Percentiles rank a stretch among this genome's conserved stretches.
Conservation (phyloP, 2,113 vertebrate genomes). For the Tetrax tetrax region DNA sequence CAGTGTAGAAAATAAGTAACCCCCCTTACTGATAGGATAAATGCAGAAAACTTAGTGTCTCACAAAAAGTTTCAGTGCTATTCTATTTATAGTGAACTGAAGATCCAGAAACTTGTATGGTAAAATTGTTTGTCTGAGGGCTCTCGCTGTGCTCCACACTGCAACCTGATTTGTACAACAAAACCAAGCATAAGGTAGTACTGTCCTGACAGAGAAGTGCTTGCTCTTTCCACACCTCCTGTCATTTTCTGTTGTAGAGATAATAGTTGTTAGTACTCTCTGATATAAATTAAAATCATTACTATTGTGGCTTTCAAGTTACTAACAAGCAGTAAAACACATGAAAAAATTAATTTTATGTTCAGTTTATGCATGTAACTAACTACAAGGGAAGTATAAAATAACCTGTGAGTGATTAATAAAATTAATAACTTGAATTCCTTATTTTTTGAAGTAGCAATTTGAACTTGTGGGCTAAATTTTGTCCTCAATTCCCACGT, state of each 20-base stretch:
- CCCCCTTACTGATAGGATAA: neutral
- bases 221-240: neutral
- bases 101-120: neutral
- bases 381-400: constrained; percentile 35
- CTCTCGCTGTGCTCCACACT: fast-evolving
- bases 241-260: neutral
- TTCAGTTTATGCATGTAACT: constrained; percentile 42
- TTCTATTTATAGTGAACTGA: neutral
- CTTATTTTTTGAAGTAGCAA: constrained; percentile 27
- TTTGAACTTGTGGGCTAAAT: neutral
- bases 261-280: neutral
- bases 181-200: neutral
- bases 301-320: constrained; percentile 27
- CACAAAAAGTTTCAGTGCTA: neutral
- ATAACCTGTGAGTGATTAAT: constrained; percentile 39
- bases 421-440: constrained; percentile 35
- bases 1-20: neutral
- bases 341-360: constrained; percentile 33
- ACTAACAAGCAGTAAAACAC: constrained; percentile 30
- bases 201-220: neutral
- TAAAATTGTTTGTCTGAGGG: neutral
- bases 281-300: constrained; percentile 25
- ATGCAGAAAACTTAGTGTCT: neutral
- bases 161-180: neutral
- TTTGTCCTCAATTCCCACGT: neutral